phyloP scores from a whole-genome alignment of 2,888 invertebrate species.

The Drosophila fulvimacula region DNA sequence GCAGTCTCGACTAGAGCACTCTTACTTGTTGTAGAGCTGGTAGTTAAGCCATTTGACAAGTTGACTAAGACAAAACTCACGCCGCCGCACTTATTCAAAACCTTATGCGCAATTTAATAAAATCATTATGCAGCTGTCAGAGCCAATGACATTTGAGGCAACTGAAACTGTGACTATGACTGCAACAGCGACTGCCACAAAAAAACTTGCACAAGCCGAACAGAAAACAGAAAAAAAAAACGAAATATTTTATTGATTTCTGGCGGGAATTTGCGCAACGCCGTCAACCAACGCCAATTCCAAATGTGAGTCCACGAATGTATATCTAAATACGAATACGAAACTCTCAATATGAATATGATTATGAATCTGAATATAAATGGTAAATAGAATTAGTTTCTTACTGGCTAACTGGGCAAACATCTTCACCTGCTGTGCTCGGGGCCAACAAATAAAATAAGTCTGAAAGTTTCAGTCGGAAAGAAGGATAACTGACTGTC shows the following conservation, averaged over 20 bases:
- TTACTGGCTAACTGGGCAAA: conserved; percentile 57
- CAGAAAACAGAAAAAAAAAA: conserved; percentile 4
- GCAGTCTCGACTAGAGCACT: too few relatives aligned
- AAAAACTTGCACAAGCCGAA: conserved; percentile 31
- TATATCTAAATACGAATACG: conserved; percentile 26
- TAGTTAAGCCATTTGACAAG: conserved; percentile 62
- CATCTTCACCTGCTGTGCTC: conserved; percentile 74
- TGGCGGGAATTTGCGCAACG: conserved; percentile 66
- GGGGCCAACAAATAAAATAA: conserved; percentile 7
- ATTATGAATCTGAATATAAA: conserved; percentile 21
- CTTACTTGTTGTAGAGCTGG: conserved; percentile 35
- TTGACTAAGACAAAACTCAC: conserved; percentile 63
- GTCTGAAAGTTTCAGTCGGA: background rate
- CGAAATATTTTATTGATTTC: conserved; percentile 71
- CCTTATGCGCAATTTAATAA: conserved; percentile 72
- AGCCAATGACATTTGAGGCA: conserved; percentile 67
- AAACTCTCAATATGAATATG: conserved; percentile 24
- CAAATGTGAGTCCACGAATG: conserved; percentile 45
- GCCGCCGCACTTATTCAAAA: conserved; percentile 64
- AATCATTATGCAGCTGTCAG: conserved; percentile 75
- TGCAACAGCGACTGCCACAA: conserved; percentile 36
- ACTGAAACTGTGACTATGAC: conserved; percentile 31
- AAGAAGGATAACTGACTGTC: background rate
- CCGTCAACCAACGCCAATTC: conserved; percentile 47
- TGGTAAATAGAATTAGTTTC: conserved; percentile 38